Conservation (phyloP, 2,888 invertebrate genomes). For the Parnassius mnemosyne region DNA sequence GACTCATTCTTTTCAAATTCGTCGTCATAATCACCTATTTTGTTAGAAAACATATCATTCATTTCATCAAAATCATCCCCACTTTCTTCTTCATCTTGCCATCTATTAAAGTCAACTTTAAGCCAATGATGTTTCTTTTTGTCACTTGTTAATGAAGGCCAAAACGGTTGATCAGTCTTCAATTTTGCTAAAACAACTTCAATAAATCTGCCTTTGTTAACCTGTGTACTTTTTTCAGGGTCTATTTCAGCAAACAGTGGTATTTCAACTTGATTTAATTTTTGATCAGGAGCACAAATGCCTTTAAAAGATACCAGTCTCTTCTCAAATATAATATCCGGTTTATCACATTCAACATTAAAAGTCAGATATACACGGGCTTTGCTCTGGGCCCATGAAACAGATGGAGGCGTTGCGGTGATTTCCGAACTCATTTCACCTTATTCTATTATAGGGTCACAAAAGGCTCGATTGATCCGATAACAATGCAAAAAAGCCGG, state of each 20-base stretch:
- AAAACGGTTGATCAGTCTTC: slow-evolving; percentile 85
- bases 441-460: background rate
- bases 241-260: slow-evolving; percentile 91
- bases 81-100: slow-evolving; percentile 97
- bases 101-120: slow-evolving; percentile 97
- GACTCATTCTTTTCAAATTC: slow-evolving; percentile 76
- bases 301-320: slow-evolving; percentile 89
- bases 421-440: slow-evolving; percentile 34
- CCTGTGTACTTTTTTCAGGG: slow-evolving; percentile 86
- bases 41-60: slow-evolving; percentile 61
- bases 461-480: too few relatives aligned
- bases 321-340: slow-evolving; percentile 86
- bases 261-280: slow-evolving; percentile 92
- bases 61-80: slow-evolving; percentile 83
- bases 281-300: slow-evolving; percentile 89
- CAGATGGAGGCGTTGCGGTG: slow-evolving; percentile 80
- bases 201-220: slow-evolving; percentile 85
- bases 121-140: slow-evolving; percentile 96
- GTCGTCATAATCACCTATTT: slow-evolving; percentile 55
- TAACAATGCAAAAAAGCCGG: slow-evolving; percentile 4
- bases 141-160: slow-evolving; percentile 92
- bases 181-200: slow-evolving; percentile 86
- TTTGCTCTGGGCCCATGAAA: slow-evolving; percentile 96
- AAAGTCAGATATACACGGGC: slow-evolving; percentile 90
- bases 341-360: slow-evolving; percentile 92